Evolutionary conservation across 2,797 vertebrate species (phyloP), one percentile per base, ranked within the genome.

Genomic region (Tamandua tetradactyla): DNA sequence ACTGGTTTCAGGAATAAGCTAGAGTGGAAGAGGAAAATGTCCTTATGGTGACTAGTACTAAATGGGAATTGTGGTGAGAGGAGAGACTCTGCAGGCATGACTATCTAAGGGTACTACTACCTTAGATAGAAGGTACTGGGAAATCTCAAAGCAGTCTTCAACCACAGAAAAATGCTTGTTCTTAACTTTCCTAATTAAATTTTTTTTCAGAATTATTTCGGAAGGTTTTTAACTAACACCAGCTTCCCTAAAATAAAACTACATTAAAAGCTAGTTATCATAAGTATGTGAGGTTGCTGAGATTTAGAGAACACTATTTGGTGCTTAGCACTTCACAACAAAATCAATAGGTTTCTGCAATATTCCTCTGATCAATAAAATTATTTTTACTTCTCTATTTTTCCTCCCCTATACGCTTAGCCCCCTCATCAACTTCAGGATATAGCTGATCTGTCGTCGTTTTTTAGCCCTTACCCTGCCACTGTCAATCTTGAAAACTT

Each of bases 361-460:
- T 71, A 55, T 30, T 76, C 10, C 74, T 85, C 59, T 74, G 47
- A 49, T 52, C 30, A 32, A 72, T 0, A 76, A 37, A 87, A 23
- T 23, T 35, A 35, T 47, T 76, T 69, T 83, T n/a, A 80, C 44
- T 92, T 84, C 72, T 64, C 32, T 72, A 12, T 47, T 94, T 89
- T 55, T 84, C n/a, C n/a, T 80, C 15, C 8, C 10, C 14, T 35
- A 27, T 35, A 62, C n/a, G 37, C 14, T 72, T 78, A 62, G 44
- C 64, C 20, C 25, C n/a, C 8, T 84, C 27, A 55, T 87, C 22
- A 80, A 62, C 59, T 80, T 85, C 35, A 69, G 79, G 49, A 30
- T 49, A 68, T 23, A 20, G 12, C 11, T 76, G 66, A 47, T 59
- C 59, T 47, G 44, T 47, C 11, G 11, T 47, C n/a, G n/a, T n/a